phyloP scores from a whole-genome alignment of 92 coral and sea anemone genomes.

The Galaxea fascicularis region DNA sequence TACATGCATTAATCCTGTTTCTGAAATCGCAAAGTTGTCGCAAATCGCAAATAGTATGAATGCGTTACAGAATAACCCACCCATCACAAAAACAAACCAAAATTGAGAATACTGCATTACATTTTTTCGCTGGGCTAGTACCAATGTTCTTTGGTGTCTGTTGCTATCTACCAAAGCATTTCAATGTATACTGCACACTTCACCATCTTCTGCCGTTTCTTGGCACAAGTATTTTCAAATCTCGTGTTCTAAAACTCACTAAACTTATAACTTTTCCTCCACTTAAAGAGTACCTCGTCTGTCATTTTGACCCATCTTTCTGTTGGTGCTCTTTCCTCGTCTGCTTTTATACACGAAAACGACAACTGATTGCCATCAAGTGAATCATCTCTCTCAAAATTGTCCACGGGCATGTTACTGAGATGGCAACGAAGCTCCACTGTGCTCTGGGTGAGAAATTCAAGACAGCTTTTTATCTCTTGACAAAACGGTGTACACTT shows the following conservation, averaged over 20 bases:
- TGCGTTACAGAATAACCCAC: too few relatives aligned
- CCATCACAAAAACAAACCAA: too few relatives aligned
- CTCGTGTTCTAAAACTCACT: not conserved
- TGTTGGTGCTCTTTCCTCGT: slow-evolving; percentile 26
- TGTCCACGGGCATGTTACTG: slow-evolving; percentile 66
- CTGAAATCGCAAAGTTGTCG: too few relatives aligned
- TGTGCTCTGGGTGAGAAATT: slow-evolving; percentile 65
- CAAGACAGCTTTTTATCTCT: slow-evolving; percentile 33
- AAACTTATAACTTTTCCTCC: not conserved
- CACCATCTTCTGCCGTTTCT: too few relatives aligned
- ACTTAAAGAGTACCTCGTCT: slow-evolving; percentile 29
- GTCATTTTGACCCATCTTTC: slow-evolving; percentile 37
- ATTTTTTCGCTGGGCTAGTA: too few relatives aligned
- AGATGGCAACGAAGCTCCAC: slow-evolving; percentile 81
- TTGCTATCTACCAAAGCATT: too few relatives aligned
- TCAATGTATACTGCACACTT: too few relatives aligned
- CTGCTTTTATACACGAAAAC: slow-evolving; percentile 1
- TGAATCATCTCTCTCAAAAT: not conserved
- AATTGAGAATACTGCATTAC: too few relatives aligned
- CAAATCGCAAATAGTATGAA: too few relatives aligned
- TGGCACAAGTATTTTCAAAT: too few relatives aligned
- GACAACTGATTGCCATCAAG: slow-evolving; percentile 1
- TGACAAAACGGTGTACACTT: slow-evolving; percentile 3
- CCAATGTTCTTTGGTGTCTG: too few relatives aligned
- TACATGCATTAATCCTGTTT: too few relatives aligned